phyloP scores from a whole-genome alignment of 2,113 vertebrate genomes.

The Brienomyrus longianalis region DNA sequence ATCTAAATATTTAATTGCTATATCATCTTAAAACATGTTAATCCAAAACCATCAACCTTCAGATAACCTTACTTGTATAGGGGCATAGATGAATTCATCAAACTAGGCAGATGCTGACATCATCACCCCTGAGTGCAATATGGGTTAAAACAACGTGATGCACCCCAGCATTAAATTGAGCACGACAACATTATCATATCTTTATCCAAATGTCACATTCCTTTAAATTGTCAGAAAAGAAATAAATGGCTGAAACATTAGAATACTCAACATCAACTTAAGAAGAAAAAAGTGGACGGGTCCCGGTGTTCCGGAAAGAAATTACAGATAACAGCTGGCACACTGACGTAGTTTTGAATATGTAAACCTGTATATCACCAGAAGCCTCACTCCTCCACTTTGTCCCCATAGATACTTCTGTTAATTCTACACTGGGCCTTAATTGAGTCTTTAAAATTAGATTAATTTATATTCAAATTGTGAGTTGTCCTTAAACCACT shows the following conservation, averaged over 20 bases:
- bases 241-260: neutral
- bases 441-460: constrained; percentile 63
- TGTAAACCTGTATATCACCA: constrained; percentile 12
- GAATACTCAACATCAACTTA: neutral
- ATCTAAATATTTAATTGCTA: neutral
- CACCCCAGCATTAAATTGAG: neutral
- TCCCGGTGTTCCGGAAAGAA: neutral
- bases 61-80: neutral
- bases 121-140: neutral
- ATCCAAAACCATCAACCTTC: neutral
- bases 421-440: constrained; percentile 65
- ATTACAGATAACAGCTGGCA: constrained; percentile 9
- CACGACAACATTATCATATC: neutral
- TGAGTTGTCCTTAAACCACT: constrained; percentile 37
- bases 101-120: neutral
- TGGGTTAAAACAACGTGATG: neutral
- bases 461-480: constrained; percentile 59
- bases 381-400: constrained; percentile 30
- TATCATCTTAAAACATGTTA: neutral
- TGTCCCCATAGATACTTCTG: constrained; percentile 57
- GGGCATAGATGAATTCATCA: neutral
- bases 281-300: neutral
- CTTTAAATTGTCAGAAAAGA: neutral
- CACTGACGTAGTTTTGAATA: constrained; percentile 40
- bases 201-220: constrained; percentile 1